Evolutionary conservation across 2,797 vertebrate species (phyloP), one percentile per base, ranked within the genome.

Genomic region (Adelosebastes latens): DNA sequence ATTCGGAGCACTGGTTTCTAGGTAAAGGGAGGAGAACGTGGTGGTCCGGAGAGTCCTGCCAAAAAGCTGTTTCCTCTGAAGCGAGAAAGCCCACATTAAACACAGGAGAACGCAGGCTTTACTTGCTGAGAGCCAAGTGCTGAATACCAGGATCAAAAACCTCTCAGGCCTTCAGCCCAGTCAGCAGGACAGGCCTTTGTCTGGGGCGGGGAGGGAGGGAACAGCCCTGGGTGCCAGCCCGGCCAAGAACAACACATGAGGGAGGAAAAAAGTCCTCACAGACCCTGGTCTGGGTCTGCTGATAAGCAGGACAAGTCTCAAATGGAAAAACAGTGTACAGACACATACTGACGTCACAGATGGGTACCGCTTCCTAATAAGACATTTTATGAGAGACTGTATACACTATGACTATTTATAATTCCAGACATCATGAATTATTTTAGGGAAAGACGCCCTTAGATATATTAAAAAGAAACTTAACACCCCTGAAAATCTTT

Each of bases 191-290:
- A 1, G 79, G 64, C 67, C 82, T 87, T 88, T 86, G 87, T 88
- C 77, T 84, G 86, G 61, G 70, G 42, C 31, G 3, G 72, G 22
- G 68, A 56, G 76, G 11, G 73, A 58, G 79, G 79, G 61, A 60
- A 12, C 60, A 22, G 63, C 61, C 46, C 62, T 55, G 67, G 31
- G 46, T 62, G 56, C 20, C 62, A 42, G 12, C 62, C 55, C 18
- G 60, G 85, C 89, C 91, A 92, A 93, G 75, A 90, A 77, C 84
- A 90, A 92, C 90, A 90, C 71, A 74, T 1, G 34, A 61, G 29
- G 42, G 75, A 14, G 64, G 8, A 65, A 78, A 42, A 70, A 75
- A 36, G 58, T 75, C 70, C 65, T 71, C 66, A 72, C n/a, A 70
- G n/a, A 59, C 36, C 12, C 55, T 27, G n/a, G 13, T 79, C 77